Evolutionary conservation across 2,113 vertebrate genomes (phyloP), one percentile per base, ranked within the genome.

Genomic region (Toxostoma redivivum): DNA sequence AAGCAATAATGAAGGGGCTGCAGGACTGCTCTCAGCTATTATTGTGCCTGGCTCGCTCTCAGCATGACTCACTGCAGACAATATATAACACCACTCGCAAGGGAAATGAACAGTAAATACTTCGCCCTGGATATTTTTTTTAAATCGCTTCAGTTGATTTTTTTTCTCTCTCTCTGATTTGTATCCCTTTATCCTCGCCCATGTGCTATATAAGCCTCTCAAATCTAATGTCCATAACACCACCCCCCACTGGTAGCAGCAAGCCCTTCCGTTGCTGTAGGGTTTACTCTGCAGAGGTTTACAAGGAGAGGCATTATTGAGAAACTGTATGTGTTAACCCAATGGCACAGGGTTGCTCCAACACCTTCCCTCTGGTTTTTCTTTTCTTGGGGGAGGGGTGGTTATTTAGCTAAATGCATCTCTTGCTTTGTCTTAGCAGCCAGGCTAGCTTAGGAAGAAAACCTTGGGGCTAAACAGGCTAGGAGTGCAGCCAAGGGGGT

Each of bases 31-130:
- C 95, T 85, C 79, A 85, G 95, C 96, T 97, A 98, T 98, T 97
- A 90, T 97, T 96, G 93, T 86, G 95, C 91, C 71, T 78, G 95
- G 96, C 96, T 97, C 48, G 3, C 74, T 95, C 98, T 97, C 97
- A 98, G 98, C 97, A 95, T 85, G 98, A 97, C 90, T 95, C 92
- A 57, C 42, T 35, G 54, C 97, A 98, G 94, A 98, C 98, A 98
- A 97, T 97, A 89, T 61, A 77, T 70, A 97, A 85, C 97, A 88
- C 94, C 7, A 82, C 85, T 97, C 72, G 4, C 92, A 65, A 66
- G 92, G 94, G 94, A 93, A 97, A 97, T 96, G 96, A 97, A 95
- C 97, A 95, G 97, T 97, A 98, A 98, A 98, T 97, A 98, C 67
- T 94, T 92, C 83, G 95, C 95, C 95, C 76, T 88, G 92, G 88